Conservation (phyloP, 2,113 vertebrate species). For the Chlorodrepanis virens region DNA sequence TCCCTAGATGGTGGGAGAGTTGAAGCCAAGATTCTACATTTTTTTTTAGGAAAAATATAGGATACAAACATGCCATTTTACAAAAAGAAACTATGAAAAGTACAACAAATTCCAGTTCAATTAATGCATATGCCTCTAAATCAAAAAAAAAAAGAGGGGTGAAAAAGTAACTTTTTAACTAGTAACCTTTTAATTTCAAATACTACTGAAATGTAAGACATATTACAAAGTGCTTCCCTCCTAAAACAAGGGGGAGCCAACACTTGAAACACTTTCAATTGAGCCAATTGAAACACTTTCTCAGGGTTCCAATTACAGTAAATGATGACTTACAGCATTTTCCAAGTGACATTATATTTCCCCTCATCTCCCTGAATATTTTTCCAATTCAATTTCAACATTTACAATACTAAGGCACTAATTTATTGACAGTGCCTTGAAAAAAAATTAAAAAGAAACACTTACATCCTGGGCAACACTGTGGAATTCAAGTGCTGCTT, state of each 20-base stretch:
- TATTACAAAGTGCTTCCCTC: not conserved
- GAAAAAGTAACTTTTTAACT: not conserved
- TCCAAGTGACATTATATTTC: not conserved
- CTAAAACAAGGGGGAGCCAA: not conserved
- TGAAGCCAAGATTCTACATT: not conserved
- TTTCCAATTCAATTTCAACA: not conserved
- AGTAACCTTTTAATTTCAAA: not conserved
- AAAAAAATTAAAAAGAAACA: not conserved
- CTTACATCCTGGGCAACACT: slow-evolving; percentile 93
- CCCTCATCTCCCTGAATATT: not conserved
- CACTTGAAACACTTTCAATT: too few relatives aligned
- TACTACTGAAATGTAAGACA: not conserved
- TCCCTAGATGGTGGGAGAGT: accelerated
- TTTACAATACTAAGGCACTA: not conserved
- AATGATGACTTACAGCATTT: not conserved
- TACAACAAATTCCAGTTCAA: not conserved
- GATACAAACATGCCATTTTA: not conserved
- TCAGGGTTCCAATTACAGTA: not conserved
- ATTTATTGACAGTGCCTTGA: not conserved
- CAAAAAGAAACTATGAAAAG: not conserved
- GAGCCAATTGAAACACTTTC: not conserved
- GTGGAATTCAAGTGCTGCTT: slow-evolving; percentile 94
- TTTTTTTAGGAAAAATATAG: not conserved
- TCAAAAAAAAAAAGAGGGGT: accelerated
- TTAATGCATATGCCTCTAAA: not conserved